A percentile compares a stretch with the other conserved stretches of the same genome.
phyloP scores from a whole-genome alignment of 2,113 vertebrate species.

The Rhinoderma darwinii region DNA sequence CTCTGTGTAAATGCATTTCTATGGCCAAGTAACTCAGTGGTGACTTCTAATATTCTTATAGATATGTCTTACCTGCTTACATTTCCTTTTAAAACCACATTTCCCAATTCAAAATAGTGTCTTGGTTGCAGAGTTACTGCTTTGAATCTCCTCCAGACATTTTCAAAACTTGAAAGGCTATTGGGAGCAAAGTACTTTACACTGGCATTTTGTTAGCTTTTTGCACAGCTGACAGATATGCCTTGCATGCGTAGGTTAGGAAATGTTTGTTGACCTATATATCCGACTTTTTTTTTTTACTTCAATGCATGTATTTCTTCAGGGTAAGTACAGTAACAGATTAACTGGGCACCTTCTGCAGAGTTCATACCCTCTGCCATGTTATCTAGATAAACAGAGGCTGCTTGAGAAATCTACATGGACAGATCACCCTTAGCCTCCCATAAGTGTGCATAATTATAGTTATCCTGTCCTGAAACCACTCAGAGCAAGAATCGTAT shows the following conservation, averaged over 20 bases:
- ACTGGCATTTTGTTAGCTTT: slow-evolving; percentile 44
- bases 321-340: slow-evolving; percentile 49
- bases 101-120: neutral
- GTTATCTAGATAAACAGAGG: slow-evolving; percentile 25
- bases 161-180: slow-evolving; percentile 33
- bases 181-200: slow-evolving; percentile 31
- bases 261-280: slow-evolving; percentile 58
- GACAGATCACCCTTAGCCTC: slow-evolving; percentile 49
- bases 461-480: slow-evolving; percentile 19
- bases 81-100: neutral
- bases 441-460: slow-evolving; percentile 54
- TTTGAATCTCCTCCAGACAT: slow-evolving; percentile 39
- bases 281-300: slow-evolving; percentile 48
- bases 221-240: slow-evolving; percentile 20
- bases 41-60: too few species aligned
- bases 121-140: neutral
- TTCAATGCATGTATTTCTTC: slow-evolving; percentile 53
- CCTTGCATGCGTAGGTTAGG: slow-evolving; percentile 43
- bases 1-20: too few species aligned
- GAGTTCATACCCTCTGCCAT: slow-evolving; percentile 54
- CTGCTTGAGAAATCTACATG: slow-evolving; percentile 54
- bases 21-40: too few species aligned
- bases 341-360: slow-evolving; percentile 58
- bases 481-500: slow-evolving; percentile 9
- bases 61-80: neutral